phyloP scores from a whole-genome alignment of 2,113 vertebrate species.

The Gopherus flavomarginatus region DNA sequence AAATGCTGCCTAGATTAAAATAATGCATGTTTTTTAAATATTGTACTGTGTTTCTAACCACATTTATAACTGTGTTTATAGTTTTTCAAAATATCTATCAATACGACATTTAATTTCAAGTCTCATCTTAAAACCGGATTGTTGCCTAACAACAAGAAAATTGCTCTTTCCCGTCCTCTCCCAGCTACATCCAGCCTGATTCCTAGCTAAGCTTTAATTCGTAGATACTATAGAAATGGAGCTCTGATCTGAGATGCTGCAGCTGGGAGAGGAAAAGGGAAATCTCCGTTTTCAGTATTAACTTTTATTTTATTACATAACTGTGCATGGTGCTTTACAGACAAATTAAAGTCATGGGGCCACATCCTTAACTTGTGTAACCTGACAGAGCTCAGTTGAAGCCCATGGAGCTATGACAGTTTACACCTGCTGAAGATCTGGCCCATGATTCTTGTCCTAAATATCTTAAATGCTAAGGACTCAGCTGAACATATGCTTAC shows the following conservation, averaged over 20 bases:
- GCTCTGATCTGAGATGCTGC: neutral
- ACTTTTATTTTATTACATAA: neutral
- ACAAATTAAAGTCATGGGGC: neutral
- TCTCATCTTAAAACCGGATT: constrained; percentile 6
- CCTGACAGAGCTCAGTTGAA: neutral
- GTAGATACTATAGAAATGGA: neutral
- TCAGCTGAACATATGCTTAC: neutral
- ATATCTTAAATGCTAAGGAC: neutral
- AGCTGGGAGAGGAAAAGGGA: neutral
- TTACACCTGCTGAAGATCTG: neutral
- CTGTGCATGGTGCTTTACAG: neutral
- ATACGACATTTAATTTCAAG: neutral
- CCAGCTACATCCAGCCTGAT: neutral
- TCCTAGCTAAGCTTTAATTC: neutral
- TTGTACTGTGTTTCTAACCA: neutral
- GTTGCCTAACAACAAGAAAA: neutral
- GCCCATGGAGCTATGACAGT: neutral
- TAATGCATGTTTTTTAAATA: neutral
- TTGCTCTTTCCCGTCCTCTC: neutral
- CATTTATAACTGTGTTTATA: neutral
- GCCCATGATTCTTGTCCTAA: neutral
- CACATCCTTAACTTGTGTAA: neutral
- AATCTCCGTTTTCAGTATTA: neutral
- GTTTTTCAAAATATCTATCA: neutral
- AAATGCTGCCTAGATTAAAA: neutral